Conservation (phyloP, 92 coral and sea anemone genomes). For the Diadumene lineata region DNA sequence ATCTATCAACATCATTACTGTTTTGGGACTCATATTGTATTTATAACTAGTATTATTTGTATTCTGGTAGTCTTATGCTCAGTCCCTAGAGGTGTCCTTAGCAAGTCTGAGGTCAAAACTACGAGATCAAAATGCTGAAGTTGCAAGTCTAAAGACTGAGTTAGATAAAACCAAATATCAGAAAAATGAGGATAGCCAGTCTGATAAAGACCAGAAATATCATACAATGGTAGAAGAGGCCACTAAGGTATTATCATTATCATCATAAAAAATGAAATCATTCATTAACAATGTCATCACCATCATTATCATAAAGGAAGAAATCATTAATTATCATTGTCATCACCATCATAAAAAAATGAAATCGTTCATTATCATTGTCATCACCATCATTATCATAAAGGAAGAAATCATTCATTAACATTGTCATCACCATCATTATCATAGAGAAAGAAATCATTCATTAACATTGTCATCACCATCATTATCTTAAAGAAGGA, state of each 20-base stretch:
- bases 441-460: not conserved
- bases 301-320: not conserved
- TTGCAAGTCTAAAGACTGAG: slow-evolving; percentile 74
- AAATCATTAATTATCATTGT: not conserved
- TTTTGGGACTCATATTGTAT: no score
- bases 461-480: not conserved
- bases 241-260: slow-evolving; percentile 55
- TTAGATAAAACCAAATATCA: slow-evolving; percentile 64
- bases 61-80: slow-evolving; percentile 65
- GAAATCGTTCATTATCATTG: not conserved
- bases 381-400: not conserved
- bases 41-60: not conserved
- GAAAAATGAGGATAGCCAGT: slow-evolving; percentile 60
- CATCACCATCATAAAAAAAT: not conserved
- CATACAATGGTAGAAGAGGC: slow-evolving; percentile 64
- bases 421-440: not conserved
- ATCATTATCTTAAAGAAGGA: not conserved
- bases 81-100: slow-evolving; percentile 72
- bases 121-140: slow-evolving; percentile 78
- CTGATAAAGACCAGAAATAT: slow-evolving; percentile 57
- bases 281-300: not conserved
- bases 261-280: no score
- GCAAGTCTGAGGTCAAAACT: slow-evolving; percentile 61
- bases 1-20: no score
- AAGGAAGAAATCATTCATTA: not conserved